A percentile compares a stretch with the other conserved stretches of the same genome.
These are phyloP conservation scores for Dendrocopos noguchii DNA, from an alignment of 2,113 vertebrate species.

Conservation along the genomic window DNA sequence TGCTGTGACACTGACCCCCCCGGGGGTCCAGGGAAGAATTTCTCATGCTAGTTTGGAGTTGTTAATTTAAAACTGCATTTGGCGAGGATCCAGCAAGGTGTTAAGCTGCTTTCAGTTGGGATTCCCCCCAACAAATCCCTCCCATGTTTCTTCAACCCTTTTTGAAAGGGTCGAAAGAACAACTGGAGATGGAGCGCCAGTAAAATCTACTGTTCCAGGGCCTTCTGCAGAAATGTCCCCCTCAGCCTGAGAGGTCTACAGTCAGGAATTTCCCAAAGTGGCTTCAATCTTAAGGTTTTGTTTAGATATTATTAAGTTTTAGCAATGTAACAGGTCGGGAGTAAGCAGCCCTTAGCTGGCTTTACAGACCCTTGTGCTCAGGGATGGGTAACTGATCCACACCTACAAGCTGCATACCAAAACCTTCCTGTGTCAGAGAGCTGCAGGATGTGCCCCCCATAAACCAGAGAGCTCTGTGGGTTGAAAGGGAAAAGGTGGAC, in stretches of 20 bases:
- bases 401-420: not conserved
- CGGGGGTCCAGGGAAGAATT: not conserved
- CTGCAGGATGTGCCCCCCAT: not conserved
- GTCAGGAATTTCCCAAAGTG: not conserved
- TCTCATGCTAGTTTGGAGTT: not conserved
- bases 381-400: not conserved
- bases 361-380: not conserved
- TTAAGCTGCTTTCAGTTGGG: not conserved
- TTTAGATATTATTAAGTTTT: not conserved
- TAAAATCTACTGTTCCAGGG: not conserved
- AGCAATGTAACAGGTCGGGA: not conserved
- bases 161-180: not conserved
- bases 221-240: not conserved
- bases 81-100: conserved; percentile 26
- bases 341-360: not conserved
- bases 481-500: not conserved
- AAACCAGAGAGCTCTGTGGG: not conserved
- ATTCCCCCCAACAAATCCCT: not conserved
- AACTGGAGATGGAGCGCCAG: not conserved
- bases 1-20: not conserved
- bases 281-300: not conserved
- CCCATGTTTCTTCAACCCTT: not conserved
- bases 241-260: not conserved
- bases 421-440: not conserved
- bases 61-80: conserved; percentile 6